phyloP scores from a whole-genome alignment of 2,797 vertebrate species.

The Nannoperca obscura region DNA sequence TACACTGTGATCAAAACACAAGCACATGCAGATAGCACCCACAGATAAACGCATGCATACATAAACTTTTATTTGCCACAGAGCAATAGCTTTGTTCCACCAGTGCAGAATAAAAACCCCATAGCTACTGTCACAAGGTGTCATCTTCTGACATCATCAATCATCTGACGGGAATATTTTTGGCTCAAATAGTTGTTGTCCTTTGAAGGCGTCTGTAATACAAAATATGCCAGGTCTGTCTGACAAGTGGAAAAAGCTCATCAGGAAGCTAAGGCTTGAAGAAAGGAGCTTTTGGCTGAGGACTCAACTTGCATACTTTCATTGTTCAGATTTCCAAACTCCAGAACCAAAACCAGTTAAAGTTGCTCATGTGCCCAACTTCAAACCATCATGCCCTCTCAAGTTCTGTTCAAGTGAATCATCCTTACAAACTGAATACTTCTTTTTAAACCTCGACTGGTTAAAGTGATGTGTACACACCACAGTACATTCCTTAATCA shows the following conservation, averaged over 20 bases:
- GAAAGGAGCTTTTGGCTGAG: constrained; percentile 58
- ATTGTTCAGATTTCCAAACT: constrained; percentile 56
- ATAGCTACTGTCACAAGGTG: constrained; percentile 55
- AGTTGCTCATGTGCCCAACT: constrained; percentile 40
- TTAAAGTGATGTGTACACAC: background rate
- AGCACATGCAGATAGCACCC: constrained; percentile 25
- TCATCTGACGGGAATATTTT: constrained; percentile 77
- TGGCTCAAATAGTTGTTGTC: constrained; percentile 57
- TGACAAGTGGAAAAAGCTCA: constrained; percentile 69
- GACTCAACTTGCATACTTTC: constrained; percentile 35
- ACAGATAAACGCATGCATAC: constrained; percentile 21
- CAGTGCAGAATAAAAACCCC: constrained; percentile 44
- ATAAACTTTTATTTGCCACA: constrained; percentile 33
- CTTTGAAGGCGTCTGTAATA: constrained; percentile 65
- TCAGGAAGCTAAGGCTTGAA: constrained; percentile 51
- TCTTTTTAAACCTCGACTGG: background rate
- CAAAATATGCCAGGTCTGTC: constrained; percentile 70
- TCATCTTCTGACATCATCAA: constrained; percentile 73
- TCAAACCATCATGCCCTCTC: constrained; percentile 29
- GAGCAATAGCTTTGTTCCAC: constrained; percentile 48
- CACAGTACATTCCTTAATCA: background rate
- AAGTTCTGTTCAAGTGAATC: background rate
- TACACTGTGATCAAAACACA: constrained; percentile 45
- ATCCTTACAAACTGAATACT: background rate
- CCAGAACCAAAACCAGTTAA: constrained; percentile 23